Evolutionary conservation across 2,888 invertebrate species (phyloP).

Genomic region (Melanchra persicariae): DNA sequence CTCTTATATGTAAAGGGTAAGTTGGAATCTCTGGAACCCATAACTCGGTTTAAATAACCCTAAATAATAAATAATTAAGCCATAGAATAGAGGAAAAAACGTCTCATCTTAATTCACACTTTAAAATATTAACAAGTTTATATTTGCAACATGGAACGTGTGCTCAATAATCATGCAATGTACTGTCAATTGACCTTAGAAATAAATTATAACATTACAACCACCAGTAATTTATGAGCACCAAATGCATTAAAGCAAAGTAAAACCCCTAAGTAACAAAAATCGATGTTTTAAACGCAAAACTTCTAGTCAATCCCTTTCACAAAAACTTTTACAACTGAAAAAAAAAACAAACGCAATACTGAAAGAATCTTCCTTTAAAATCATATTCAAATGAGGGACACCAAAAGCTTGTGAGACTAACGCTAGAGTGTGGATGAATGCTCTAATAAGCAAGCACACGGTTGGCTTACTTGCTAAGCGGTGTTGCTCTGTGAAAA

Average conservation of each 20-base stretch:
- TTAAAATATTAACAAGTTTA: too few relatives aligned
- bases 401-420: slow-evolving; percentile 42
- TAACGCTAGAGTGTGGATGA: slow-evolving; percentile 61
- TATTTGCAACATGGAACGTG: too few relatives aligned
- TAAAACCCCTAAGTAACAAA: background rate
- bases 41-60: too few relatives aligned
- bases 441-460: slow-evolving; percentile 68
- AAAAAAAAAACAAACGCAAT: slow-evolving; percentile 23
- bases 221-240: too few relatives aligned
- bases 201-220: too few relatives aligned
- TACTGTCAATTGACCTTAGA: too few relatives aligned
- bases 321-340: slow-evolving; percentile 22
- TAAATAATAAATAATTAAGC: too few relatives aligned
- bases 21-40: too few relatives aligned
- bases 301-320: background rate
- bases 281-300: slow-evolving; percentile 5
- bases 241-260: background rate
- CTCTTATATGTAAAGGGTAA: too few relatives aligned
- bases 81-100: too few relatives aligned
- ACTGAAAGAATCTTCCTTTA: slow-evolving; percentile 29
- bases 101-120: too few relatives aligned
- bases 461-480: slow-evolving; percentile 57
- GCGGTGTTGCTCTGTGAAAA: slow-evolving; percentile 62
- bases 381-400: slow-evolving; percentile 51
- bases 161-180: too few relatives aligned